phyloP scores from a whole-genome alignment of 1,140 invertebrate species.

The Cydia fagiglandana region DNA sequence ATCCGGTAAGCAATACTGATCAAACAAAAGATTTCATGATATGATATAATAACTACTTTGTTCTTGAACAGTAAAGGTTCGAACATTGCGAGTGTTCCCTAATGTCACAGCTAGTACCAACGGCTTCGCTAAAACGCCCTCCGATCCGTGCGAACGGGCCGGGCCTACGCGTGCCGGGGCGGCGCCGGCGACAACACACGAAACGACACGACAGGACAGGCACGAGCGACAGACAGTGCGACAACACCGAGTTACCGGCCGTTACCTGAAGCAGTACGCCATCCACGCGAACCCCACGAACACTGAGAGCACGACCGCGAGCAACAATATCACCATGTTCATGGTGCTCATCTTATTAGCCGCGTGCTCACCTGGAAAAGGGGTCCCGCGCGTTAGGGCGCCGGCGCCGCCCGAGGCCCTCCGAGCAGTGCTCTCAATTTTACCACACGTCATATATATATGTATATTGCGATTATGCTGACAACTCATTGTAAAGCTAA shows the following conservation, averaged over 20 bases:
- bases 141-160: slow-evolving; percentile 45
- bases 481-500: background rate
- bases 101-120: background rate
- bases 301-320: slow-evolving; percentile 93
- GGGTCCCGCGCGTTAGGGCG: slow-evolving; percentile 72
- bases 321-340: slow-evolving; percentile 94
- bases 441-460: background rate
- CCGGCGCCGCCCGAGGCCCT: slow-evolving; percentile 65
- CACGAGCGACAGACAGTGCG: slow-evolving; percentile 63
- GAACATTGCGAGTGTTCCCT: background rate
- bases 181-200: slow-evolving; percentile 49
- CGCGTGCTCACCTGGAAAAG: slow-evolving; percentile 84
- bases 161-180: slow-evolving; percentile 52
- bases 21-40: background rate
- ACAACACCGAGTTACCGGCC: slow-evolving; percentile 73
- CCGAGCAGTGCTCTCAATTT: slow-evolving; percentile 61
- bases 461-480: background rate
- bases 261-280: slow-evolving; percentile 97
- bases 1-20: background rate
- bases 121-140: background rate
- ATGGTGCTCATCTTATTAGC: slow-evolving; percentile 92
- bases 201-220: slow-evolving; percentile 62
- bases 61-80: background rate
- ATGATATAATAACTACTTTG: background rate
- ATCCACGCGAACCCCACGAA: slow-evolving; percentile 96